Conservation (phyloP, 2,888 invertebrate genomes). For the Apamea anceps region DNA sequence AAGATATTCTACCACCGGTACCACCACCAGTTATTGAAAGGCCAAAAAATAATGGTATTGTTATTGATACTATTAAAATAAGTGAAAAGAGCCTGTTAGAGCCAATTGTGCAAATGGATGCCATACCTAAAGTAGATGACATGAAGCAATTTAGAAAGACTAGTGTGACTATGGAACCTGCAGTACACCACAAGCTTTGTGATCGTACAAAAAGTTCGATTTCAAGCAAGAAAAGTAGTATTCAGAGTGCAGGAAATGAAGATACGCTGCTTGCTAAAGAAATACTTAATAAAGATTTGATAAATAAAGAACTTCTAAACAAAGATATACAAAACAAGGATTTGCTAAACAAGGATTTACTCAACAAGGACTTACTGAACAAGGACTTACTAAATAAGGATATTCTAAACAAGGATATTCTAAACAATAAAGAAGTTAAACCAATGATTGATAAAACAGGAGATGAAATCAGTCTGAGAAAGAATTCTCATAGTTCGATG, state of each 20-base stretch:
- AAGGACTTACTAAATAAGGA: constrained; percentile 42
- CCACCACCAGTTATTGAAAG: constrained; percentile 67
- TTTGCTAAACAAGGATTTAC: not conserved
- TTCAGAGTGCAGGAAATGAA: constrained; percentile 81
- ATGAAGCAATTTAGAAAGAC: constrained; percentile 75
- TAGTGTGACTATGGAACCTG: constrained; percentile 82
- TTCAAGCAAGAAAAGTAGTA: constrained; percentile 86
- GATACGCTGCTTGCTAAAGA: constrained; percentile 76
- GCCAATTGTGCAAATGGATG: constrained; percentile 70
- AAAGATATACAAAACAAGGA: constrained; percentile 48
- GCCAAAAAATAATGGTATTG: constrained; percentile 69
- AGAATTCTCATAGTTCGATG: constrained; percentile 87
- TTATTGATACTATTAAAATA: constrained; percentile 71
- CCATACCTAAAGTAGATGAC: constrained; percentile 74
- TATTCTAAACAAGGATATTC: constrained; percentile 53
- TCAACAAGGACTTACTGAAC: constrained; percentile 25
- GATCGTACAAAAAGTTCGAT: constrained; percentile 87
- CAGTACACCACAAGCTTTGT: constrained; percentile 91
- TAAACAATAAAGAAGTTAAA: constrained; percentile 76
- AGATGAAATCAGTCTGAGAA: constrained; percentile 78
- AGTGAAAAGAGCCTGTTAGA: constrained; percentile 73
- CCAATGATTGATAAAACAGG: constrained; percentile 73
- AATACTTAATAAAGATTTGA: constrained; percentile 42
- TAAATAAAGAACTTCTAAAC: constrained; percentile 19
- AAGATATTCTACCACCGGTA: constrained; percentile 63